phyloP scores from a whole-genome alignment of 2,797 vertebrate genomes.

The Xerus rutilus region DNA sequence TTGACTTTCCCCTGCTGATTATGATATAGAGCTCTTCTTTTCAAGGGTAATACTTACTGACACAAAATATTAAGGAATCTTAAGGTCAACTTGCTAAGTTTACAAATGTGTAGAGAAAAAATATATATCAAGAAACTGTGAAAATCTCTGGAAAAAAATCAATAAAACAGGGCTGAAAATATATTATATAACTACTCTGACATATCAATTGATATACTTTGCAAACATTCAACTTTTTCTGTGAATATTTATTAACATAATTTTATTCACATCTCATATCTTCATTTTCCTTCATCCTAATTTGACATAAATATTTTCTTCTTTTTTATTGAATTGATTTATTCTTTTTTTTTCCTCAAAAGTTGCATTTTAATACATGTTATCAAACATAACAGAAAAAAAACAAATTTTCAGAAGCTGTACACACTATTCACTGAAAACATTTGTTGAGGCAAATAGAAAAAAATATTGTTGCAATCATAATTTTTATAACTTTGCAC shows the following conservation, averaged over 20 bases:
- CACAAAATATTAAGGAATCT: neutral
- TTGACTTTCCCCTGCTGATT: neutral
- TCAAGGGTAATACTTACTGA: conserved; percentile 22
- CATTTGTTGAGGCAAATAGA: too few species aligned
- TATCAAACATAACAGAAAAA: too few species aligned
- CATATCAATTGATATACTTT: neutral
- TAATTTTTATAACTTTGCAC: too few species aligned
- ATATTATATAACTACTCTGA: neutral
- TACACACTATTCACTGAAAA: too few species aligned
- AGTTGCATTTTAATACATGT: too few species aligned
- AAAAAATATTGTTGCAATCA: too few species aligned
- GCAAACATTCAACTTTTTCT: neutral
- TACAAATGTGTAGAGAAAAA: neutral
- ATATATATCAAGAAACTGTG: neutral
- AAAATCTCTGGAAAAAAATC: conserved; percentile 32
- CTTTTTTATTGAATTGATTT: too few species aligned
- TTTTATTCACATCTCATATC: conserved; percentile 15
- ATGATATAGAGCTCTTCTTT: neutral
- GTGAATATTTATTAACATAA: conserved; percentile 14
- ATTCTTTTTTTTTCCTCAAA: too few species aligned
- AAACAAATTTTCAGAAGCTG: too few species aligned
- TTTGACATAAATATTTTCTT: conserved; percentile 31
- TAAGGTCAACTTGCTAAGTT: neutral
- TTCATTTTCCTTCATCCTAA: neutral
- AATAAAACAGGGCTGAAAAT: neutral